phyloP scores from a whole-genome alignment of 2,113 vertebrate genomes.

The Callipepla squamata region DNA sequence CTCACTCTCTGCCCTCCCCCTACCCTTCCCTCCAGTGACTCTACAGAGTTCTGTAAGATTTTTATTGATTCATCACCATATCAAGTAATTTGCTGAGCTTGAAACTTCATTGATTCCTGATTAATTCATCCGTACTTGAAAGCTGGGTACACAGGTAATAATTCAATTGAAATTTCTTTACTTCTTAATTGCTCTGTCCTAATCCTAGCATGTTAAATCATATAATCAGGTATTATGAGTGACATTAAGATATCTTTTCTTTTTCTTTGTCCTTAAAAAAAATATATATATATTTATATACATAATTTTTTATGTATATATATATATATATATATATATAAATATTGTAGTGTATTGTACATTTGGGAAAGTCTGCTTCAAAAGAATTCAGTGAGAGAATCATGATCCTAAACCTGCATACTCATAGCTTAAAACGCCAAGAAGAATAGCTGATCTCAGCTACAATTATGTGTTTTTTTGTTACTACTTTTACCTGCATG shows the following conservation, averaged over 20 bases:
- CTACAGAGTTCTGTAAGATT: not conserved
- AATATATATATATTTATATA: too few species aligned
- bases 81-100: slow-evolving; percentile 1
- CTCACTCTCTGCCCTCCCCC: not conserved
- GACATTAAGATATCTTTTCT: not conserved
- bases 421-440: not conserved
- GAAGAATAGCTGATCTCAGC: not conserved
- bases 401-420: not conserved
- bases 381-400: not conserved
- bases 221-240: slow-evolving; percentile 18
- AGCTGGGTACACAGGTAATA: slow-evolving; percentile 39
- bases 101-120: slow-evolving; percentile 48
- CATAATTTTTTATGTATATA: too few species aligned
- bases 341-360: not conserved
- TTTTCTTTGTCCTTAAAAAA: too few species aligned
- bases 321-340: too few species aligned
- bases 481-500: not conserved
- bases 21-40: not conserved
- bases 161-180: slow-evolving; percentile 50
- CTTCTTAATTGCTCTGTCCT: slow-evolving; percentile 9
- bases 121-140: slow-evolving; percentile 27
- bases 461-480: not conserved
- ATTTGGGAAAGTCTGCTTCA: not conserved
- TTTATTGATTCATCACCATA: not conserved
- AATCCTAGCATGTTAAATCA: slow-evolving; percentile 18